These are phyloP conservation scores for Coelopa pilipes DNA, from an alignment of 2,888 invertebrate species.

Conservation along the genomic window DNA sequence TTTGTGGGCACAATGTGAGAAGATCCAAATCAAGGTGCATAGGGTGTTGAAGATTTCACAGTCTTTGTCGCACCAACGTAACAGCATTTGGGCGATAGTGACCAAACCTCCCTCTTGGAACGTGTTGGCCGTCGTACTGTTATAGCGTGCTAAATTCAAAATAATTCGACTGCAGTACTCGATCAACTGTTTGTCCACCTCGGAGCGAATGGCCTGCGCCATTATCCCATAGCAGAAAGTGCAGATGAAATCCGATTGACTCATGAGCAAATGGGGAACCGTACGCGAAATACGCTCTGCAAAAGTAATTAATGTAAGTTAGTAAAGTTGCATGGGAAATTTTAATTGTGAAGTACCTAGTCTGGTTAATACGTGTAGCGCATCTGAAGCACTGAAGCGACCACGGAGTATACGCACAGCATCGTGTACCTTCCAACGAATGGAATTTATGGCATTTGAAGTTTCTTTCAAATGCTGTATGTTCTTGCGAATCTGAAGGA, in stretches of 20 bases:
- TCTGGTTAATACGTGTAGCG: slow-evolving; percentile 56
- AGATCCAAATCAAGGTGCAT: slow-evolving; percentile 76
- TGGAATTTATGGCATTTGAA: slow-evolving; percentile 52
- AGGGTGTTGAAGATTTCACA: slow-evolving; percentile 73
- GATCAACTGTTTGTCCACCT: slow-evolving; percentile 65
- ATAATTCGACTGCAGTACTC: slow-evolving; percentile 69
- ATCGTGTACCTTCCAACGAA: slow-evolving; percentile 58
- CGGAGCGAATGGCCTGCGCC: slow-evolving; percentile 67
- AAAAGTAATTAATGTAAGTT: slow-evolving; percentile 33
- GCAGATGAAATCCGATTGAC: slow-evolving; percentile 62
- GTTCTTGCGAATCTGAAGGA: slow-evolving; percentile 55
- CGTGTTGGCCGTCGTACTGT: slow-evolving; percentile 71
- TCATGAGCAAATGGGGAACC: slow-evolving; percentile 63
- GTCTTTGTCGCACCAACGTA: slow-evolving; percentile 76
- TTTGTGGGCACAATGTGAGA: slow-evolving; percentile 66
- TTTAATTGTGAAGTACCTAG: no score
- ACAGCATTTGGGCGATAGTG: slow-evolving; percentile 73
- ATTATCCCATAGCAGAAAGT: slow-evolving; percentile 66
- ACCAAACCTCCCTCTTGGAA: slow-evolving; percentile 73
- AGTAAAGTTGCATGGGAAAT: no score
- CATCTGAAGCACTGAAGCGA: slow-evolving; percentile 59
- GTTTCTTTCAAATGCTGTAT: slow-evolving; percentile 53
- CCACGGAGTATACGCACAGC: slow-evolving; percentile 61
- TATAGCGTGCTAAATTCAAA: slow-evolving; percentile 75
- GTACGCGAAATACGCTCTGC: slow-evolving; percentile 64